Base-by-base conservation (phyloP, 2,888 invertebrate genomes). In the Tuberolachnus salignus region DNA sequence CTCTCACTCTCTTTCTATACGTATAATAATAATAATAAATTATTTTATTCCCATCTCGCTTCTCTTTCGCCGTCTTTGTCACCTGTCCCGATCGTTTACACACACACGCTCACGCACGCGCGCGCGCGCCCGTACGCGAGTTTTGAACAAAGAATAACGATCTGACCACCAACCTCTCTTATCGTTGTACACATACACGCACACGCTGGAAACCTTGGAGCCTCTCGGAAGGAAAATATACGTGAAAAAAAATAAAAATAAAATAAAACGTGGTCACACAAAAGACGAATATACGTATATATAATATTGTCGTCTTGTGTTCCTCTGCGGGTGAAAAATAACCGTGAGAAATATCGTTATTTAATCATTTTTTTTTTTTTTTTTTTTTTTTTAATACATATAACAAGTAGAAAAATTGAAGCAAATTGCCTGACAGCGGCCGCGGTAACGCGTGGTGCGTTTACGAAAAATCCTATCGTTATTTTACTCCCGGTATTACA, bases 191-290 rank as follows among this genome's bases (percentile, higher is more conserved):
- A 46, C 21, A 44, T 16, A 26, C 51, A 23, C 23, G 14, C 49
- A 9, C 9, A 63, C 53, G 64, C 44, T 66, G 44, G 64, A 74
- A 74, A 74, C 74, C 74, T 74, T 74, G 74, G 64, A 74, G 64
- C 44, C 21, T 74, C 63, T 72, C 73, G 73, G 61, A 73, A 73
- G 61, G 51, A 74, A 63, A 74, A 34, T 11, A 21, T 19, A 72
- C 55, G n/a, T 19, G 42, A 57, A 64, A 44, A 73, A 73, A 74
- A 49, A 70, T 14, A 70, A 21, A 72, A 46, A 73, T 21, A 21
- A 63, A 55, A 74, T 64, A 74, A n/a, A 64, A 74, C 73, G 73
- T 73, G 73, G 49, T 73, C 73, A 64, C 64, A 73, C 73, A 74
- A 74, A 64, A 74, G 64, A 66, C 74, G 19, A 11, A 34, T 34